Evolutionary conservation across 2,113 vertebrate species (phyloP).

Genomic region (Phrynosoma platyrhinos): DNA sequence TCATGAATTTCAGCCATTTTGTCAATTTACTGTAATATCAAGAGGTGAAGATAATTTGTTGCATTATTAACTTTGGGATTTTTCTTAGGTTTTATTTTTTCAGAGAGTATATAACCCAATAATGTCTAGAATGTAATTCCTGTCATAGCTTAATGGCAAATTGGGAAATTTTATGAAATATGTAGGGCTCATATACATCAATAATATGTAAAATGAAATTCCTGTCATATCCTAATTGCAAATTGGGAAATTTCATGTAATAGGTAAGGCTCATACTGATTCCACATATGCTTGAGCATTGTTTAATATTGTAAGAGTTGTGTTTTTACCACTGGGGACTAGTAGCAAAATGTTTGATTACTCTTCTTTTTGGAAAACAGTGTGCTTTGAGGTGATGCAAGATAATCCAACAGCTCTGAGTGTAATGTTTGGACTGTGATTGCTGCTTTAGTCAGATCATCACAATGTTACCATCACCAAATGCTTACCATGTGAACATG

Average conservation of each 20-base stretch:
- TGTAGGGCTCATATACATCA: too few species aligned
- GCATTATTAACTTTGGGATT: too few species aligned
- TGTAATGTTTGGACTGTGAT: neutral
- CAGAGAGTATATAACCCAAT: too few species aligned
- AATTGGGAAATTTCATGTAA: neutral
- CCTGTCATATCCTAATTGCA: too few species aligned
- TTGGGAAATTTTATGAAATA: neutral
- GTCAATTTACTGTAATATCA: slow-evolving; percentile 21
- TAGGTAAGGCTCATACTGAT: neutral
- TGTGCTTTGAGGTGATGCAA: neutral
- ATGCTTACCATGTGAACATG: neutral
- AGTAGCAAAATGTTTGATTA: neutral
- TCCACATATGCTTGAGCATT: neutral
- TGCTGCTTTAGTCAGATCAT: neutral
- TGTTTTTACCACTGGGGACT: neutral
- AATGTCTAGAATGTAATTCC: neutral
- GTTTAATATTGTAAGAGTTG: neutral
- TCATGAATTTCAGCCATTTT: neutral
- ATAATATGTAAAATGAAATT: neutral
- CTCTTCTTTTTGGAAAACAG: neutral
- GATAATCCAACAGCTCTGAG: neutral
- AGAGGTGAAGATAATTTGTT: slow-evolving; percentile 7
- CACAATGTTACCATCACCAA: neutral
- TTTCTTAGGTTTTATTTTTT: too few species aligned
- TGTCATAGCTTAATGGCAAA: neutral